Conservation (phyloP, 2,797 vertebrate genomes). For the Manis javanica region DNA sequence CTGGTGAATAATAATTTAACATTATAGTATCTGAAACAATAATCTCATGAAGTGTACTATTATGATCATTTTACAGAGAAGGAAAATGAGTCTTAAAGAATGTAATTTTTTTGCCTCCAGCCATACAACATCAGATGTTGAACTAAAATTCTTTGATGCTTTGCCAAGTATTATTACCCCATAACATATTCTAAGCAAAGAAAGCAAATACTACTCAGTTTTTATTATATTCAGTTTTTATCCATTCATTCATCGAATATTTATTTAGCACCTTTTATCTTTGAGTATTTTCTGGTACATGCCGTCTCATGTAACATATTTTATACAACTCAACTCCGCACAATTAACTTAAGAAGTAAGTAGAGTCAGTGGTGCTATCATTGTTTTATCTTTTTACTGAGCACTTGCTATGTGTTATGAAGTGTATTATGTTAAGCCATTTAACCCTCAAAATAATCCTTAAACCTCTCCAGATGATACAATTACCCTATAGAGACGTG, state of each 20-base stretch:
- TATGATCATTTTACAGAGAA: not conserved
- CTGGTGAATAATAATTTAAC: slow-evolving; percentile 1
- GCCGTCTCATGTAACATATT: not conserved
- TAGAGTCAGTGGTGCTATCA: not conserved
- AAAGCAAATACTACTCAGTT: not conserved
- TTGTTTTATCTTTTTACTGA: not conserved
- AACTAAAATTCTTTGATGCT: not conserved
- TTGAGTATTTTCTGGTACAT: not conserved
- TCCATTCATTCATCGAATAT: slow-evolving; percentile 18
- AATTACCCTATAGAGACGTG: not conserved
- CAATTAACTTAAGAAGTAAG: not conserved
- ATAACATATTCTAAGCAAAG: not conserved
- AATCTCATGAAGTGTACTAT: not conserved
- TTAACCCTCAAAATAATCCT: not conserved
- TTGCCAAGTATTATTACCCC: slow-evolving; percentile 6
- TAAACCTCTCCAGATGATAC: not conserved
- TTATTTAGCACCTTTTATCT: not conserved
- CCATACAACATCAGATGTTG: not conserved
- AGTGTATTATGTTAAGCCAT: not conserved
- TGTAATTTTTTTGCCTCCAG: not conserved
- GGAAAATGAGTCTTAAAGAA: not conserved
- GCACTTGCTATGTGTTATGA: not conserved
- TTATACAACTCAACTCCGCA: slow-evolving; percentile 18
- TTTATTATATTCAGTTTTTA: not conserved
- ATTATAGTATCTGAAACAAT: not conserved